Conservation (phyloP, 37 sponge, comb jelly and placozoan genomes). For the Oscarella lobularis region DNA sequence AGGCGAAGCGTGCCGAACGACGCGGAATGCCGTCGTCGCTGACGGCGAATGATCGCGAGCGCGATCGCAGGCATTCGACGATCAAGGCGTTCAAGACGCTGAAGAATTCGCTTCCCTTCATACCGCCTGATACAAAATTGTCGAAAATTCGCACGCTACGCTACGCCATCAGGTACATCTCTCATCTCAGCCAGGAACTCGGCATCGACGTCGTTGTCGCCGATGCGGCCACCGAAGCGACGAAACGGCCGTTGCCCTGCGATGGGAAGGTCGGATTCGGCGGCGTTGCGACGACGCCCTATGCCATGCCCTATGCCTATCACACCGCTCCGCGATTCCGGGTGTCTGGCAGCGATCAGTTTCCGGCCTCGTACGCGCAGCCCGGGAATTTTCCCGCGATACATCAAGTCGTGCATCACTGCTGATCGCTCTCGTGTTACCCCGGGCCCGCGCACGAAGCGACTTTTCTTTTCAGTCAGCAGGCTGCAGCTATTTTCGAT, state of each 20-base stretch:
- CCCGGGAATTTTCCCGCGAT: too few species aligned
- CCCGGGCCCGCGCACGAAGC: too few species aligned
- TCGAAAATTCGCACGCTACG: background rate
- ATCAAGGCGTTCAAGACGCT: background rate
- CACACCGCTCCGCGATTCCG: too few species aligned
- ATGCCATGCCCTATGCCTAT: too few species aligned
- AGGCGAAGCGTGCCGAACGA: background rate
- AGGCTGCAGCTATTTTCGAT: too few species aligned
- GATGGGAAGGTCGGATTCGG: background rate
- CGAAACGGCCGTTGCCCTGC: too few species aligned
- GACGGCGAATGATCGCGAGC: background rate
- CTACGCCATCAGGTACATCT: background rate
- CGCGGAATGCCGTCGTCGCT: background rate
- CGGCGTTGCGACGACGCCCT: background rate
- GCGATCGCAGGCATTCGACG: background rate
- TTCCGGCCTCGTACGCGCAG: too few species aligned
- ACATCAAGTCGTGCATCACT: too few species aligned
- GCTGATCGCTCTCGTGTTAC: too few species aligned
- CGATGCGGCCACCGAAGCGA: background rate
- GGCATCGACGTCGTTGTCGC: background rate
- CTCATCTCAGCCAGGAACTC: background rate
- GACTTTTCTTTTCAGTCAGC: too few species aligned
- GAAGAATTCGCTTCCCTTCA: background rate
- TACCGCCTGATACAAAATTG: slow-evolving; percentile 7
- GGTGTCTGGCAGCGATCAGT: too few species aligned